Base-by-base conservation (phyloP, 2,797 vertebrate genomes). In the Parauchenoglanis punctatus region DNA sequence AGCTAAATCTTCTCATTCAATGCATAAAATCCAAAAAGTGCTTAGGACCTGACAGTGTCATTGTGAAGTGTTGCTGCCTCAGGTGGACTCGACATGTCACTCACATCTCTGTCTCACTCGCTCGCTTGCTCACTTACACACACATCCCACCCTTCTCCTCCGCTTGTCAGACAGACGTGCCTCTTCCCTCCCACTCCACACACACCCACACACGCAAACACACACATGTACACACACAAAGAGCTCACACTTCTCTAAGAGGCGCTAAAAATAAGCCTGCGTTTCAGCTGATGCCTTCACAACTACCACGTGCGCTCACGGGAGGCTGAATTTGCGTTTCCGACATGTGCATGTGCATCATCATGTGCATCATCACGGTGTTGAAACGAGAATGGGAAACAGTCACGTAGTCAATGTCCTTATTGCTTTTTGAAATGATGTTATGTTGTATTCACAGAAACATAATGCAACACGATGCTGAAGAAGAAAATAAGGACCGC, bases 211-310 rank as follows among this genome's bases (percentile, higher is more conserved):
- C 58, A 63, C 59, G 65, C 58, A 81, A 58, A 81, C 80, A 81
- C 58, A 59, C 54, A 81, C 56, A 76, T 40, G 46, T 35, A 67
- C 35, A 72, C 58, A 76, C 67, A 87, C 54, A 81, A 17, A 81
- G 31, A 17, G 23, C 75, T 49, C 59, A 65, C 81, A 75, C 90
- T 93, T 92, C 84, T 75, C 76, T 83, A 70, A 91, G 86, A 86
- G 84, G 81, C 87, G 87, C 92, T 92, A 91, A 94, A 94, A 93
- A 92, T 93, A 91, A 68, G 52, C 73, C 81, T 31, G 84, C 63
- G 7, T 84, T 91, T 91, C 89, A 89, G 89, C 84, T 77, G 88
- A 88, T 65, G 85, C 90, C 93, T 93, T 92, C 90, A 90, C 92
- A 93, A 92, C 94, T 94, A 92, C 88, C 84, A 83, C 88, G 90